These are phyloP conservation scores for Chamaea fasciata DNA, from an alignment of 2,113 vertebrate species.

Conservation along the genomic window DNA sequence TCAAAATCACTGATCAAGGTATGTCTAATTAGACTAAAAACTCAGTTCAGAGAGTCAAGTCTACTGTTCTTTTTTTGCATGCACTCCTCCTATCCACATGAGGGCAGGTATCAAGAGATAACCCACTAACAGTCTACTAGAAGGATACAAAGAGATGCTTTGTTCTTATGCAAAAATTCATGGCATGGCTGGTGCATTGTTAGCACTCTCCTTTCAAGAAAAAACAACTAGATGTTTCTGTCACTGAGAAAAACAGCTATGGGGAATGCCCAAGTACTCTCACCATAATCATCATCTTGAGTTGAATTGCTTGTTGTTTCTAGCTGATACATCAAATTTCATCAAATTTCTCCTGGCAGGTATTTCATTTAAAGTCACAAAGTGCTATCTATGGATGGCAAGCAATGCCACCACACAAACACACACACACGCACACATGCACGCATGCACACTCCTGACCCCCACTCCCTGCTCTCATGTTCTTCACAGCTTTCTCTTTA, in stretches of 20 bases:
- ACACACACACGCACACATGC: too few species aligned
- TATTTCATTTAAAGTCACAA: not conserved
- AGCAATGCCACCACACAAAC: not conserved
- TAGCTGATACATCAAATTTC: not conserved
- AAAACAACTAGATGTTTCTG: not conserved
- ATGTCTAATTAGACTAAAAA: not conserved
- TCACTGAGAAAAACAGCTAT: not conserved
- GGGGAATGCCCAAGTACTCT: not conserved
- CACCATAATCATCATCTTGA: not conserved
- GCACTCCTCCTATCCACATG: not conserved
- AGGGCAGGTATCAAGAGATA: not conserved
- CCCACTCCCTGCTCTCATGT: accelerated
- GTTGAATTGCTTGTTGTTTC: not conserved
- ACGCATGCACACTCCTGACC: too few species aligned
- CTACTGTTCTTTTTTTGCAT: not conserved
- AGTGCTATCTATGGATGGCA: not conserved
- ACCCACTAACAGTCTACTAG: not conserved
- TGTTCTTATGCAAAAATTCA: not conserved
- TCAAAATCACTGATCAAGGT: not conserved
- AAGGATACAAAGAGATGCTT: not conserved
- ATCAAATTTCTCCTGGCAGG: not conserved
- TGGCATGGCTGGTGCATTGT: not conserved
- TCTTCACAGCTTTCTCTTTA: not conserved
- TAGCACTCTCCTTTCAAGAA: not conserved
- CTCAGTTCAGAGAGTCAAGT: not conserved